Percentiles rank a stretch among this genome's conserved stretches.
phyloP scores from a whole-genome alignment of 2,113 vertebrate genomes.

The Orthochromis malagaraziensis region DNA sequence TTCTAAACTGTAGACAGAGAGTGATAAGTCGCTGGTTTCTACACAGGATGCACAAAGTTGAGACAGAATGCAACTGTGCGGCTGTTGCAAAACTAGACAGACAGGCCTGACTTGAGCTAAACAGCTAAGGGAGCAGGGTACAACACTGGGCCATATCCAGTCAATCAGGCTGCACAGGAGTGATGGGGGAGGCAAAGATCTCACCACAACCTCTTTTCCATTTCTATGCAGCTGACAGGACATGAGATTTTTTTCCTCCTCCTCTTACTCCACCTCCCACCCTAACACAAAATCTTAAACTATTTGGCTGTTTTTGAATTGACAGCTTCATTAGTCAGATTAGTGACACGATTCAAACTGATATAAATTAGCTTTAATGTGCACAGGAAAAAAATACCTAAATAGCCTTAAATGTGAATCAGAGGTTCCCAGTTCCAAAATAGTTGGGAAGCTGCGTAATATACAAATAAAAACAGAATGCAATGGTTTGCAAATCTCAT shows the following conservation, averaged over 20 bases:
- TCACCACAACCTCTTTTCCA: not conserved
- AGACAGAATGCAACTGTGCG: not conserved
- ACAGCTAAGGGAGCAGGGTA: not conserved
- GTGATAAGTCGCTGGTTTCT: not conserved
- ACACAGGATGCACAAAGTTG: not conserved
- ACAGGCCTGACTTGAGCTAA: conserved; percentile 12
- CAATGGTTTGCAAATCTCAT: not conserved
- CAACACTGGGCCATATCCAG: conserved; percentile 21
- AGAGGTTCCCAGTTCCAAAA: not conserved
- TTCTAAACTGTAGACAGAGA: not conserved
- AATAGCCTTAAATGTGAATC: not conserved
- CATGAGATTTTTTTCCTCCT: not conserved
- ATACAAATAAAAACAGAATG: not conserved
- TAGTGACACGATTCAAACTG: not conserved
- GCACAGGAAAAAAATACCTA: not conserved
- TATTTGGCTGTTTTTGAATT: not conserved
- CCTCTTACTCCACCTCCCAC: not conserved
- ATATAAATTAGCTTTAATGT: not conserved
- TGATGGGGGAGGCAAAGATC: conserved; percentile 7
- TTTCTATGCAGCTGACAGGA: conserved; percentile 3
- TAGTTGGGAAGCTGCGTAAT: not conserved
- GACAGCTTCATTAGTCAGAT: rapidly evolving
- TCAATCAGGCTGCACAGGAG: conserved; percentile 42
- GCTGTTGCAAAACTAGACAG: conserved; percentile 38
- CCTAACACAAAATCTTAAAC: not conserved